A percentile compares a stretch with the other conserved stretches of the same genome.
phyloP scores from a whole-genome alignment of 2,888 invertebrate genomes.

The Dolomedes plantarius region DNA sequence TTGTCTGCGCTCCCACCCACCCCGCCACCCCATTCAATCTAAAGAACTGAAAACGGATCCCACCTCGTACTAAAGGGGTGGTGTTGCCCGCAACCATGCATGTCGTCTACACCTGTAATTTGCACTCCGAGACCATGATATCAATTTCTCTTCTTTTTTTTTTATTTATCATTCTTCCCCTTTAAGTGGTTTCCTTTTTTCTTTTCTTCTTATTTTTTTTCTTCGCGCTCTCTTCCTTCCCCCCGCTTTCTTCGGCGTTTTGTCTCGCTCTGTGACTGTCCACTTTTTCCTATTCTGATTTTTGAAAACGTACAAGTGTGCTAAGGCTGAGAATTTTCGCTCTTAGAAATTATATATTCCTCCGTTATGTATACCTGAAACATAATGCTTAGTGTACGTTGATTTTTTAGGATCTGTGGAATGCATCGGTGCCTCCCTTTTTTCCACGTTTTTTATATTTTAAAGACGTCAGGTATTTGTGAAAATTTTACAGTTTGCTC shows the following conservation, averaged over 20 bases:
- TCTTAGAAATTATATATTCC: too few species aligned
- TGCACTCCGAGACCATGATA: conserved; percentile 14
- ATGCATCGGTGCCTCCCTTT: too few species aligned
- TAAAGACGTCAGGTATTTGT: too few species aligned
- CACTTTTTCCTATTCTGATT: not conserved
- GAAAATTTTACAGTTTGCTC: too few species aligned
- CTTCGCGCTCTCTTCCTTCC: too few species aligned
- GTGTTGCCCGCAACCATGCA: conserved; percentile 9
- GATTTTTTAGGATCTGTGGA: too few species aligned
- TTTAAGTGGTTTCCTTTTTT: not conserved
- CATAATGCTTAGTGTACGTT: too few species aligned
- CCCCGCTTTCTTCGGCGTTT: not conserved
- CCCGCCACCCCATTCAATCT: not conserved
- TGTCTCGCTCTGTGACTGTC: not conserved
- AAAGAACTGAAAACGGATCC: not conserved
- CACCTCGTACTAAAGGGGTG: not conserved
- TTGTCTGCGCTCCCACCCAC: not conserved
- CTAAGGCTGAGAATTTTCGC: not conserved
- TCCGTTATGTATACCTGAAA: too few species aligned
- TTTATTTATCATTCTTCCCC: not conserved
- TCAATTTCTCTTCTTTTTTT: conserved; percentile 20
- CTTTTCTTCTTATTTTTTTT: too few species aligned
- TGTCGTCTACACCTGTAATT: conserved; percentile 25
- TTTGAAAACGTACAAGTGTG: not conserved
- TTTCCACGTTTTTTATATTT: too few species aligned